phyloP scores from a whole-genome alignment of 2,888 invertebrate genomes.

The Chelonus formosanus region DNA sequence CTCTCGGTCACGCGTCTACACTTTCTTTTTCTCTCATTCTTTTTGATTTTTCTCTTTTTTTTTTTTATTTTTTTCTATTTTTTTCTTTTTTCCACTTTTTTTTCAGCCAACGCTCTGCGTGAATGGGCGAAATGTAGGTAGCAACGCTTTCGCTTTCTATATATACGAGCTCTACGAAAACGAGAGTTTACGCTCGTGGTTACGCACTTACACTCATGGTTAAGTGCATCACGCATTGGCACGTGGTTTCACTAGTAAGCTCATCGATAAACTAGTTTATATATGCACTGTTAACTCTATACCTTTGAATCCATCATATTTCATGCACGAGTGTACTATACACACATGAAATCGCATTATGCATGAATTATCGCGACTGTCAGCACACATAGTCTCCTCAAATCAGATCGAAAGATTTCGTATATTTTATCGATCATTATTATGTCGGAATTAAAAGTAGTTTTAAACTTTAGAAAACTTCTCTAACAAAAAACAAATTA shows the following conservation, averaged over 20 bases:
- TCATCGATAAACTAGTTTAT: conserved; percentile 13
- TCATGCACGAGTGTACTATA: not conserved
- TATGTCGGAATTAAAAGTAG: no score
- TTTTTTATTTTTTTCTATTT: conserved; percentile 36
- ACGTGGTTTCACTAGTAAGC: conserved; percentile 14
- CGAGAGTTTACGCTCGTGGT: conserved; percentile 52
- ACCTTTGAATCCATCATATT: not conserved
- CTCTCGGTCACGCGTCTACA: conserved; percentile 19
- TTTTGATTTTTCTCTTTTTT: conserved; percentile 44
- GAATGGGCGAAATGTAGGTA: conserved; percentile 65
- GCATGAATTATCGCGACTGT: conserved; percentile 19
- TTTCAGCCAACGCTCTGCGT: conserved; percentile 53
- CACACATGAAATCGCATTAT: conserved; percentile 26
- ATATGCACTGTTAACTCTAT: not conserved
- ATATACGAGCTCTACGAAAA: conserved; percentile 57
- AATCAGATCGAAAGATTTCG: no score
- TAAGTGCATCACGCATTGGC: conserved; percentile 11
- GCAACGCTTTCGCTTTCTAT: conserved; percentile 64
- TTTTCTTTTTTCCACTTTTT: conserved; percentile 37
- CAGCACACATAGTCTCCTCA: no score
- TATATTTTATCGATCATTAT: no score
- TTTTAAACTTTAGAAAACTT: no score
- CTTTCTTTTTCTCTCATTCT: conserved; percentile 23
- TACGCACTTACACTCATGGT: conserved; percentile 3
- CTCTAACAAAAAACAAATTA: no score